Evolutionary conservation across 2,888 invertebrate genomes (phyloP), one percentile per base, ranked within the genome.

Genomic region (Ashinkailepas kermadecensis): DNA sequence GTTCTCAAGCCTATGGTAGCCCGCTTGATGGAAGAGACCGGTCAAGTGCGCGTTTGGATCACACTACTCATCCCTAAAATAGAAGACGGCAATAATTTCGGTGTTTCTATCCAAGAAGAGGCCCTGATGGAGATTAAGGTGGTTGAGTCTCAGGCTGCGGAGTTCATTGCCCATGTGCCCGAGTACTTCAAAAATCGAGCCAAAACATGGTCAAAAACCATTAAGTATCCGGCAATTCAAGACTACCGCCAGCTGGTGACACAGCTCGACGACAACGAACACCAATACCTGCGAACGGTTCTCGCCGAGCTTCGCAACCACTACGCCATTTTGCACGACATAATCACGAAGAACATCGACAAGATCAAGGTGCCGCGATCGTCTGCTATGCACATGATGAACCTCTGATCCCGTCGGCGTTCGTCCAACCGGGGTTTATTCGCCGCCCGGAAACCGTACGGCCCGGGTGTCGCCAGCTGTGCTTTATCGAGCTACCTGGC

Each of bases 1-100:
- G 56, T 56, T 18, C 21, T 74, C 1, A 74, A 74, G 56, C 74
- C 74, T 1, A 74, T 74, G 74, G 74, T 74, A 21, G 18, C 74
- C 21, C 74, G 74, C 23, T 21, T 74, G 74, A 8, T 74, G 54
- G 21, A 56, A 21, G 74, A 74, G 18, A 74, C 74, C 4, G 56
- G 74, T 56, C 88, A 96, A 92, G 89, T 96, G 85, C 97, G 97
- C 90, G 96, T 99, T 97, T 99, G 99, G 99, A 95, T 99, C 86
- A 95, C 96, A 11, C 96, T 97, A 87, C 93, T 97, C 92, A 98
- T 99, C 88, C 99, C 99, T 6, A 96, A 97, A 90, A 98, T 99
- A 86, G 99, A 99, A 89, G 99, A 99, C 87, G 99, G 99, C 81
- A 99, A 99, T 89, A 99, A 99, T 88, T 99, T 99, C 89, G 99